Conservation (phyloP, 2,113 vertebrate species). For the Amphiprion ocellaris region DNA sequence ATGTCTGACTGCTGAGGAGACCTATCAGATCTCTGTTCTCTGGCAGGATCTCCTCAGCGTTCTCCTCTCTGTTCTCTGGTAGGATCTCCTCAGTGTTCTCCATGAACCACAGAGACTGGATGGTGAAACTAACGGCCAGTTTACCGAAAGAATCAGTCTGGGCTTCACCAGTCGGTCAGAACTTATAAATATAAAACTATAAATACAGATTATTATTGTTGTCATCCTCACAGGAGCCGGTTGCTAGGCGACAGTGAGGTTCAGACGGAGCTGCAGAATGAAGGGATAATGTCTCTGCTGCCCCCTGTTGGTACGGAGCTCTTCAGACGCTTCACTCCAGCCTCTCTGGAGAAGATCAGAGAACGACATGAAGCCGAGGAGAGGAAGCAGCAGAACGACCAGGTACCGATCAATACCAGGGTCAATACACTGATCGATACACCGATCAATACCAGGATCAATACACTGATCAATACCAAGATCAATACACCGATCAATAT, state of each 20-base stretch:
- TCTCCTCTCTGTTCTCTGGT: too few species aligned
- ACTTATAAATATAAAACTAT: background rate
- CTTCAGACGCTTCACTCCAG: conserved; percentile 40
- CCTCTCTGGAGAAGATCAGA: conserved; percentile 27
- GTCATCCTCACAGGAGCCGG: conserved; percentile 16
- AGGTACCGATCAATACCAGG: conserved; percentile 21
- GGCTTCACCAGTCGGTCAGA: too few species aligned
- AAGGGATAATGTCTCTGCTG: conserved; percentile 50
- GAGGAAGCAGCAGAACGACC: conserved; percentile 9
- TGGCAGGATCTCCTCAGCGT: too few species aligned
- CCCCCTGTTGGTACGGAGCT: conserved; percentile 65
- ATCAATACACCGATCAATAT: background rate
- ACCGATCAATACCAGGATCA: background rate
- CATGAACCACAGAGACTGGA: too few species aligned
- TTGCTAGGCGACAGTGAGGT: conserved; percentile 13
- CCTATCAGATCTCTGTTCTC: too few species aligned
- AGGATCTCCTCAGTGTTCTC: too few species aligned
- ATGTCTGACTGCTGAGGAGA: too few species aligned
- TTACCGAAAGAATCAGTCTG: too few species aligned
- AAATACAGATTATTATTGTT: background rate
- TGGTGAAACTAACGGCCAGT: too few species aligned
- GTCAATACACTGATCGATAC: background rate
- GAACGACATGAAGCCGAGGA: background rate
- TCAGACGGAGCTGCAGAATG: conserved; percentile 8
- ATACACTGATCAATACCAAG: background rate